Conservation (phyloP, 2,113 vertebrate genomes). For the Suricata suricatta region DNA sequence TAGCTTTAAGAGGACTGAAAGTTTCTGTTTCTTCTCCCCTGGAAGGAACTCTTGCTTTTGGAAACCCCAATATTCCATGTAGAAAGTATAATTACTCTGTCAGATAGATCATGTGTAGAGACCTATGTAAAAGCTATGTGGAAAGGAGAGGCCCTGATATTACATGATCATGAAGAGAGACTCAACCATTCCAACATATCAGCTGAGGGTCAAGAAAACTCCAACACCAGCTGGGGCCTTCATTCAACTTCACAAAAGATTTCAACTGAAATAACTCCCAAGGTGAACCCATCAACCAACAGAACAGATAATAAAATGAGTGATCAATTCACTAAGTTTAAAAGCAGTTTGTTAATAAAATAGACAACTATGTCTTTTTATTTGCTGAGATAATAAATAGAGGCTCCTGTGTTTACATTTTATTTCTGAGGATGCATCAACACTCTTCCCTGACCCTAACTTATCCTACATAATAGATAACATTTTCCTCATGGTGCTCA, state of each 20-base stretch:
- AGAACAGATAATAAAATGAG: not conserved
- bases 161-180: not conserved
- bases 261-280: not conserved
- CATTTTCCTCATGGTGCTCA: not conserved
- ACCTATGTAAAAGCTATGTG: not conserved
- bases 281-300: not conserved
- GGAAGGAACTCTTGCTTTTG: not conserved
- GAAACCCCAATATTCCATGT: not conserved
- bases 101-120: not conserved
- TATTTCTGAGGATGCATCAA: not conserved
- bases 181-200: not conserved
- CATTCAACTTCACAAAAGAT: not conserved
- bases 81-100: not conserved
- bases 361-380: not conserved
- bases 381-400: not conserved
- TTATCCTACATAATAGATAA: not conserved
- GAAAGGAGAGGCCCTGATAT: not conserved
- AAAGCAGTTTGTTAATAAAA: not conserved
- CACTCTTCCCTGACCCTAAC: not conserved
- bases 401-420: not conserved
- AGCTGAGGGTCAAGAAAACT: not conserved
- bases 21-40: not conserved
- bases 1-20: not conserved
- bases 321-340: not conserved
- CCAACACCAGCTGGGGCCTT: not conserved